Percentiles rank a stretch among this genome's conserved stretches.
Conservation (phyloP, 2,113 vertebrate genomes). For the Indicator indicator region DNA sequence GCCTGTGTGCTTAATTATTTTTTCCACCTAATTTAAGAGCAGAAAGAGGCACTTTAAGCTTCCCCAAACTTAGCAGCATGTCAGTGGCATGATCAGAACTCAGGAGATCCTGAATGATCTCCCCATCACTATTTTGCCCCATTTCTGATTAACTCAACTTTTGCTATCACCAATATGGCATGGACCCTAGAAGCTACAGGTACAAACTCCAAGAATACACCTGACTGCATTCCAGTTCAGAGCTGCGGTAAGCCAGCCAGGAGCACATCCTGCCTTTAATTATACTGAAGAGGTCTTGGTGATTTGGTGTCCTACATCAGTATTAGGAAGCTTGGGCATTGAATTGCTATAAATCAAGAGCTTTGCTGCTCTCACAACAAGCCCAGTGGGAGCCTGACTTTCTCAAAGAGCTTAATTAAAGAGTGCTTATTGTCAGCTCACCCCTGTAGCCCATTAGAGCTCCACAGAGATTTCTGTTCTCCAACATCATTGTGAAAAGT, state of each 20-base stretch:
- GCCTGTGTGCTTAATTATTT: background rate
- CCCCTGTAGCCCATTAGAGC: conserved; percentile 59
- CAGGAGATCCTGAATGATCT: background rate
- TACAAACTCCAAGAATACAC: background rate
- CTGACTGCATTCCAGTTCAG: background rate
- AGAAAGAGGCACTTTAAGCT: background rate
- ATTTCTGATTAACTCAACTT: background rate
- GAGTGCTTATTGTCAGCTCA: conserved; percentile 65
- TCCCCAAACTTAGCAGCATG: background rate
- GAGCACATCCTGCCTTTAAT: conserved; percentile 62
- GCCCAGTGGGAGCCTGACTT: conserved; percentile 57
- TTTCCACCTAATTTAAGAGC: background rate
- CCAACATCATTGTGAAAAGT: conserved; percentile 46
- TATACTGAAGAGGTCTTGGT: conserved; percentile 4
- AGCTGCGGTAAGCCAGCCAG: background rate
- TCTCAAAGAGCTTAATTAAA: conserved; percentile 74
- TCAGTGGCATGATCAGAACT: background rate
- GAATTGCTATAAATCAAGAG: conserved; percentile 65
- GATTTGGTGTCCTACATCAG: conserved; percentile 36
- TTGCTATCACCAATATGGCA: background rate
- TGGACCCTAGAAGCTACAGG: background rate
- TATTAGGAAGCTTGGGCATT: conserved; percentile 35
- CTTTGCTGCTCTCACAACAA: conserved; percentile 59
- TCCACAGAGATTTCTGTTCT: conserved; percentile 52
- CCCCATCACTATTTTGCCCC: background rate